Percentiles rank a stretch among this genome's conserved stretches.
These are phyloP conservation scores for crab-eating macaque (Macaca fascicularis) DNA, from an alignment of 2,113 vertebrate species.

Conservation along the genomic window T2T-MFA8v1.1 NC_088386.1:103064001-103064500, in stretches of 20 bases:
- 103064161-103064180: constrained; percentile 88
- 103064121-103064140: constrained; percentile 87
- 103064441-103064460: neutral
- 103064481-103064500: neutral
- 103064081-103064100: constrained; percentile 87
- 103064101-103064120: constrained; percentile 89
- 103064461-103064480: neutral
- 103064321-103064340: constrained; percentile 57
- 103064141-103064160: constrained; percentile 85
- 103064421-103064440: neutral
- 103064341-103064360: constrained; percentile 75
- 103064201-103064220: constrained; percentile 90
- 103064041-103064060: constrained; percentile 90
- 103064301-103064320: constrained; percentile 96
- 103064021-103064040: constrained; percentile 96
- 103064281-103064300: constrained; percentile 99
- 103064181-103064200: constrained; percentile 87
- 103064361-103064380: constrained; percentile 5
- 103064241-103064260: constrained; percentile 95
- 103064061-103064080: constrained; percentile 86
- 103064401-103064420: neutral
- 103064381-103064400: neutral
- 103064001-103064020: constrained; percentile 97
- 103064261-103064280: constrained; percentile 93
- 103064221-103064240: constrained; percentile 93